Base-by-base conservation (phyloP, 2,797 vertebrate species). In the Tympanoctomys barrerae region DNA sequence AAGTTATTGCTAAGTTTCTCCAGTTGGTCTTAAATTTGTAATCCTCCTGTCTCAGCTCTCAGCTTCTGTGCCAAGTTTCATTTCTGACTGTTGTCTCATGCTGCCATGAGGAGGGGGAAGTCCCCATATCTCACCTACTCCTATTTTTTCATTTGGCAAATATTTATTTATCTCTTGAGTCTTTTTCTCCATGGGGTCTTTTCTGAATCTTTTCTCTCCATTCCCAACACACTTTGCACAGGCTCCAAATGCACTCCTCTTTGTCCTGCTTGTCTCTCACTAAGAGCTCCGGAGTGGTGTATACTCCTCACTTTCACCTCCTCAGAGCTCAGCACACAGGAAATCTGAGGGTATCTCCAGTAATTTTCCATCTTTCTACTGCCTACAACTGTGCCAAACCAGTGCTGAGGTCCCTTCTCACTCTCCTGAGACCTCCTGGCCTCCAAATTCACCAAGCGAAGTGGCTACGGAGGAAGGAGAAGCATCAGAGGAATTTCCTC, bases 401-500 rank as follows among this genome's bases (percentile, higher is more conserved):
- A 80, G 68, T 77, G 61, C 26, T 31, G 57, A 79, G 46, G 66
- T 13, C 28, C 81, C 28, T 89, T 61, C 14, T 79, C 16, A 61
- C 22, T 73, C 19, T 82, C 31, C 8, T 54, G 7, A 77, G 71
- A 85, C n/a, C 75, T 46, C 7, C 5, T 94, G 73, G 71, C 52
- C 59, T 85, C 52, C 22, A 80, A 57, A 80, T 39, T 85, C 66
- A 87, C 54, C 5, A 33, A 42, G 5, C 71, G 4, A 82, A 90
- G 61, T 57, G 61, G 22, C 54, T 39, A 46, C 19, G 18, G n/a
- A 80, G 75, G 84, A 80, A 87, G 75, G 52, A 80, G 84, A 80
- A 49, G 54, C 39, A 61, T 91, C 86, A n/a, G 42, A 81, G 62
- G 59, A 82, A 82, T 59, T 64, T 85, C 61, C 88, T 95, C 24